Conservation (phyloP, 2,113 vertebrate genomes). For the Chitala chitala region DNA sequence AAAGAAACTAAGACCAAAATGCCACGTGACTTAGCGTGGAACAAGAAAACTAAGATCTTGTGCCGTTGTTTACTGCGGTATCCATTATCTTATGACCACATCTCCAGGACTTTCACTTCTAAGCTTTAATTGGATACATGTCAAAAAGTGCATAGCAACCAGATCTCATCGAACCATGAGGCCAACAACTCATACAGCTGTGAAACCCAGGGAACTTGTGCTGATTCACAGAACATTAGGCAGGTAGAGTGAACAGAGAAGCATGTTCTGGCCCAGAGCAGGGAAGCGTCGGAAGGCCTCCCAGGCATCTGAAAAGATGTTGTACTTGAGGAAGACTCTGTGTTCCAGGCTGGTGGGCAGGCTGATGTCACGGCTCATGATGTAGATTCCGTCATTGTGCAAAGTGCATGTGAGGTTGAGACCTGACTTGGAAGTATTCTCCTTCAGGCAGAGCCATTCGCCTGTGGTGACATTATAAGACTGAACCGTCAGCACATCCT, state of each 20-base stretch:
- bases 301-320: constrained; percentile 82
- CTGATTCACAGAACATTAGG: constrained; percentile 57
- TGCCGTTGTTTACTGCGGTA: too few relatives aligned
- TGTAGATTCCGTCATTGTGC: constrained; percentile 92
- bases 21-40: too few relatives aligned
- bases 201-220: neutral
- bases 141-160: neutral
- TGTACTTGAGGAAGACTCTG: constrained; percentile 87
- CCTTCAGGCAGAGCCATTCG: constrained; percentile 83
- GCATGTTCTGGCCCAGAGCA: constrained; percentile 82
- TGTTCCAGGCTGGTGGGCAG: constrained; percentile 80
- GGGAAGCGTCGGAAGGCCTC: constrained; percentile 82
- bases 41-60: too few relatives aligned
- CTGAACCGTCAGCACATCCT: constrained; percentile 84
- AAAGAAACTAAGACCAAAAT: too few relatives aligned
- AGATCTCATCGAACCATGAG: neutral
- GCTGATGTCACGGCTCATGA: constrained; percentile 83
- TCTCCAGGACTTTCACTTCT: too few relatives aligned
- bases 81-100: too few relatives aligned
- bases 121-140: too few relatives aligned
- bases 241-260: constrained; percentile 87
- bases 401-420: constrained; percentile 88
- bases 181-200: neutral
- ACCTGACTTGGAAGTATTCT: constrained; percentile 85
- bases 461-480: constrained; percentile 78